phyloP scores from a whole-genome alignment of 2,888 invertebrate genomes.

The Pollenia angustigena region DNA sequence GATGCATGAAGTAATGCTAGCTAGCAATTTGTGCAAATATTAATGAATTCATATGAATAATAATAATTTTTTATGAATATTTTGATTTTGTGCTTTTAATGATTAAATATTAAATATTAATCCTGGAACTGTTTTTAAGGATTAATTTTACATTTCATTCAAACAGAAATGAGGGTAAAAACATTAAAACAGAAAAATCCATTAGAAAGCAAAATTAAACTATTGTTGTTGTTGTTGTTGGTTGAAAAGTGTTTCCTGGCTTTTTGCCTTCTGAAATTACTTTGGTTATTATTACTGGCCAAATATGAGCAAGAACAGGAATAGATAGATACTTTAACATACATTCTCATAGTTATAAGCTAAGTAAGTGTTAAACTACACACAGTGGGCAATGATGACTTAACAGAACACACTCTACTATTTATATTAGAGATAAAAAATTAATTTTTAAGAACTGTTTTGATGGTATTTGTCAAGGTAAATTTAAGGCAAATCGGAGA shows the following conservation, averaged over 20 bases:
- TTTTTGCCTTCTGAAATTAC: constrained; percentile 23
- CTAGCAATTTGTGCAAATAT: too few relatives aligned
- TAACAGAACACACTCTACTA: background rate
- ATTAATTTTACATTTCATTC: background rate
- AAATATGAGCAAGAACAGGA: constrained; percentile 27
- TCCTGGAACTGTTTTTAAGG: too few relatives aligned
- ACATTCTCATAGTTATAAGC: background rate
- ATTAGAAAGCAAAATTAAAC: constrained; percentile 29
- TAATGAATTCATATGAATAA: too few relatives aligned
- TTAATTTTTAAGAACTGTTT: too few relatives aligned
- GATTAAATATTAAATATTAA: background rate
- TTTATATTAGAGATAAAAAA: too few relatives aligned
- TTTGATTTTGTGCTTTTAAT: background rate
- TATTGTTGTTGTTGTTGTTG: constrained; percentile 10
- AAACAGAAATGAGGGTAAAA: background rate
- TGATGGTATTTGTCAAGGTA: too few relatives aligned
- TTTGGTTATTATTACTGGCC: constrained; percentile 2
- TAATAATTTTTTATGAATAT: too few relatives aligned
- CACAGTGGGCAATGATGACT: background rate
- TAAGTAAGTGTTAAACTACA: background rate
- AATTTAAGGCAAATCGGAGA: too few relatives aligned
- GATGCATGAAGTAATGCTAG: too few relatives aligned
- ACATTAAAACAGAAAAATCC: constrained; percentile 30
- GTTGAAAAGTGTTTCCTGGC: constrained; percentile 39
- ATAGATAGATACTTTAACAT: constrained; percentile 14